A percentile compares a stretch with the other conserved stretches of the same genome.
Evolutionary conservation across 2,797 vertebrate genomes (phyloP).

Genomic region (Hemitrygon akajei): DNA sequence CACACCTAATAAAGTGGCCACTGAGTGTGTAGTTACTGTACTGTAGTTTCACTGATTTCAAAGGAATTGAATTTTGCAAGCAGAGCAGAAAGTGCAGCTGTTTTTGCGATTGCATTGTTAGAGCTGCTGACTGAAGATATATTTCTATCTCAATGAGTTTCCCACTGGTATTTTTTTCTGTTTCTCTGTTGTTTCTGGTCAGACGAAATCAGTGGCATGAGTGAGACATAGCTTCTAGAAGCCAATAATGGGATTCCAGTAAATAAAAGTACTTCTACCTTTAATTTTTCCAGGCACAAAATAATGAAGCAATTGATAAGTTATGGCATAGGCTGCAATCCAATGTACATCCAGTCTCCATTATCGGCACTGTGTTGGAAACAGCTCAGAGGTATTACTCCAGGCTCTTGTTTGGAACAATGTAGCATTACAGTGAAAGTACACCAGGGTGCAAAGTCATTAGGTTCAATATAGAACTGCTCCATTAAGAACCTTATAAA

Average conservation of each 20-base stretch:
- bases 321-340: not conserved
- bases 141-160: not conserved
- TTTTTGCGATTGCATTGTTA: too few species aligned
- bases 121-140: too few species aligned
- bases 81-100: too few species aligned
- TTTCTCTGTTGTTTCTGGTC: not conserved
- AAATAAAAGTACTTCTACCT: not conserved
- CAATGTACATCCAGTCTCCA: not conserved
- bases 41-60: too few species aligned
- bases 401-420: not conserved
- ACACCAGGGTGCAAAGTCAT: not conserved
- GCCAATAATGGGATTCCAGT: not conserved
- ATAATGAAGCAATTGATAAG: not conserved
- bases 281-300: not conserved
- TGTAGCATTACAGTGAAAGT: not conserved
- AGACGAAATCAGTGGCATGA: not conserved
- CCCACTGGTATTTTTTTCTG: not conserved
- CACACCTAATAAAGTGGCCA: too few species aligned
- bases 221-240: not conserved
- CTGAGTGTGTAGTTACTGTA: too few species aligned
- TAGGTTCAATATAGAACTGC: too few species aligned
- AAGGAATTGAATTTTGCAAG: too few species aligned
- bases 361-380: not conserved
- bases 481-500: too few species aligned
- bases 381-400: not conserved